Conservation (phyloP, 2,797 vertebrate genomes). For the Paramormyrops hopkinsi region DNA sequence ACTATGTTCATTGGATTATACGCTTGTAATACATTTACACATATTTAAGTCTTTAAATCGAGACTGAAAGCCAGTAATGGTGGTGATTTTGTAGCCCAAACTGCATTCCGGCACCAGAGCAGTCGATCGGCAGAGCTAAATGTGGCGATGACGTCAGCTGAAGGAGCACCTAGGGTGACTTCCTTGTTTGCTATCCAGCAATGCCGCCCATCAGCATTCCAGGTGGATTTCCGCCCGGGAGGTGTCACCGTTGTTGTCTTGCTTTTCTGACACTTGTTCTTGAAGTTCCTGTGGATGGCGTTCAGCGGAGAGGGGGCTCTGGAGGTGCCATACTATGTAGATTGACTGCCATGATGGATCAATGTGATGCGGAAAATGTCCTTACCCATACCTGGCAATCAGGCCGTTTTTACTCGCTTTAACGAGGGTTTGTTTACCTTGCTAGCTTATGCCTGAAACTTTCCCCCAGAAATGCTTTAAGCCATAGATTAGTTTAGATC, state of each 20-base stretch:
- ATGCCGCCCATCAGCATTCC: conserved; percentile 24
- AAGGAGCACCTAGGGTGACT: not conserved
- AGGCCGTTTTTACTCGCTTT: not conserved
- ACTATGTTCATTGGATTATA: not conserved
- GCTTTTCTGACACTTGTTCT: not conserved
- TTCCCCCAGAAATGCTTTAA: not conserved
- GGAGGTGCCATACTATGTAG: not conserved
- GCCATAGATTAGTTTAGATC: not conserved
- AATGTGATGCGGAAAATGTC: not conserved
- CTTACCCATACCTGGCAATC: not conserved
- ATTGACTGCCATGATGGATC: not conserved
- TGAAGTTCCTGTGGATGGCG: not conserved
- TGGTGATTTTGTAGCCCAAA: not conserved
- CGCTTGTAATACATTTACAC: not conserved
- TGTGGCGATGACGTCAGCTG: conserved; percentile 1
- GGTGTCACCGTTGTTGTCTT: not conserved
- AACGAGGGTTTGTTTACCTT: not conserved
- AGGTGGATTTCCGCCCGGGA: not conserved
- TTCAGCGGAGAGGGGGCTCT: not conserved
- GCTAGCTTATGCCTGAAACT: not conserved
- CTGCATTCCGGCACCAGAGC: not conserved
- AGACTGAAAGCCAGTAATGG: not conserved
- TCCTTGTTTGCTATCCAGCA: conserved; percentile 11
- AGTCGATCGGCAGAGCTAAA: conserved; percentile 1
- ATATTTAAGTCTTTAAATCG: not conserved